Evolutionary conservation across 2,113 vertebrate species (phyloP).

Genomic region (Brachypteracias leptosomus): DNA sequence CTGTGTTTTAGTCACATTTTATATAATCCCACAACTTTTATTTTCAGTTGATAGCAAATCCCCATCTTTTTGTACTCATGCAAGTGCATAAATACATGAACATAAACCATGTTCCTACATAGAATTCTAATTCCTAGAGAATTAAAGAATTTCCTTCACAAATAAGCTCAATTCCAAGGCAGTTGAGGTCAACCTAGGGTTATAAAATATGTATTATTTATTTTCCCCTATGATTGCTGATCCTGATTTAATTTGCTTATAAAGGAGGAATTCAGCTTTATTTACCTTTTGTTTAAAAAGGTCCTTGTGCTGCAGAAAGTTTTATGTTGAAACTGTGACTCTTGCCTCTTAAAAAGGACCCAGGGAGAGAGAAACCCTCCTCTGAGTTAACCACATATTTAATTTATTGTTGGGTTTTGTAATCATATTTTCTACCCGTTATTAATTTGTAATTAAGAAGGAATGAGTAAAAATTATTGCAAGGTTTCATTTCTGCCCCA

Average conservation of each 20-base stretch:
- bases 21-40: neutral
- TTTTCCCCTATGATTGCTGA: neutral
- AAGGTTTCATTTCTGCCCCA: conserved; percentile 48
- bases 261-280: neutral
- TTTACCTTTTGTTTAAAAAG: neutral
- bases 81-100: neutral
- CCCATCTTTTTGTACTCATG: neutral
- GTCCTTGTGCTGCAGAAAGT: neutral
- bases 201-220: neutral
- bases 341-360: neutral
- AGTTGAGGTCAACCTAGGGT: neutral
- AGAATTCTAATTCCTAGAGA: neutral
- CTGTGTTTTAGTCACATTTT: neutral
- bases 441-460: conserved; percentile 40
- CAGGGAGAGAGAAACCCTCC: neutral
- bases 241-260: neutral
- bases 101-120: neutral
- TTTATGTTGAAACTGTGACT: neutral
- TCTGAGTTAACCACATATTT: neutral
- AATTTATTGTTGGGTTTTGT: neutral
- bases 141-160: neutral
- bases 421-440: neutral
- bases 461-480: conserved; percentile 13
- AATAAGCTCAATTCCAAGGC: neutral
- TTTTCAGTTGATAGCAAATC: neutral